phyloP scores from a whole-genome alignment of 2,113 vertebrate genomes.

The Epinephelus lanceolatus region DNA sequence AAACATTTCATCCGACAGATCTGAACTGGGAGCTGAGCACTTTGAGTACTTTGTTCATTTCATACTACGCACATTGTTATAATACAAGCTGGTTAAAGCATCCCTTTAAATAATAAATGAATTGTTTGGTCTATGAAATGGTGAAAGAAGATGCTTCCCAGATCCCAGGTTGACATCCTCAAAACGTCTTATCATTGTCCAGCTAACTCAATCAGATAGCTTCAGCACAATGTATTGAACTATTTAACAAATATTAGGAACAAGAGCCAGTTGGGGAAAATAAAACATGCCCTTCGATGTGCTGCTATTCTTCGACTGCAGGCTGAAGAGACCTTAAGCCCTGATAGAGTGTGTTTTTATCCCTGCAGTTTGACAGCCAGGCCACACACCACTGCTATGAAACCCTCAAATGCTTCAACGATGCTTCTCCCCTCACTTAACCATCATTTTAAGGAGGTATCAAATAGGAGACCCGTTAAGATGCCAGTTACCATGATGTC shows the following conservation, averaged over 20 bases:
- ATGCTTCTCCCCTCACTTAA: neutral
- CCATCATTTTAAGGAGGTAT: neutral
- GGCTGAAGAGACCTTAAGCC: neutral
- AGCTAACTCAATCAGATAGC: too few species aligned
- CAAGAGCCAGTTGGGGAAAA: neutral
- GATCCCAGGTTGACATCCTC: neutral
- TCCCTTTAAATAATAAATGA: neutral
- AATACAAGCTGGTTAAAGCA: too few species aligned
- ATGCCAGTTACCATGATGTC: neutral
- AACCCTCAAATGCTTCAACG: constrained; percentile 2
- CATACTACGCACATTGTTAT: too few species aligned
- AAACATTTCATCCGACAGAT: too few species aligned
- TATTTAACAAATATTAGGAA: neutral
- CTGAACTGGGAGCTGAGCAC: too few species aligned
- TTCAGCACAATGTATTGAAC: neutral
- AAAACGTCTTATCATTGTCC: neutral
- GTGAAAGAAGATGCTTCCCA: neutral
- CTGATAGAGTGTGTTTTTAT: neutral
- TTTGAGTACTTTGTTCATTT: too few species aligned
- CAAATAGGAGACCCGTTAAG: neutral
- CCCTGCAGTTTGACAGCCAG: neutral
- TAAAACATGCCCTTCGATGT: neutral
- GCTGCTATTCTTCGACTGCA: neutral
- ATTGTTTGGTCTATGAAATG: neutral
- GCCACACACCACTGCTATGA: neutral